Conservation (phyloP, 2,888 invertebrate species). For the Adineta ricciae region DNA sequence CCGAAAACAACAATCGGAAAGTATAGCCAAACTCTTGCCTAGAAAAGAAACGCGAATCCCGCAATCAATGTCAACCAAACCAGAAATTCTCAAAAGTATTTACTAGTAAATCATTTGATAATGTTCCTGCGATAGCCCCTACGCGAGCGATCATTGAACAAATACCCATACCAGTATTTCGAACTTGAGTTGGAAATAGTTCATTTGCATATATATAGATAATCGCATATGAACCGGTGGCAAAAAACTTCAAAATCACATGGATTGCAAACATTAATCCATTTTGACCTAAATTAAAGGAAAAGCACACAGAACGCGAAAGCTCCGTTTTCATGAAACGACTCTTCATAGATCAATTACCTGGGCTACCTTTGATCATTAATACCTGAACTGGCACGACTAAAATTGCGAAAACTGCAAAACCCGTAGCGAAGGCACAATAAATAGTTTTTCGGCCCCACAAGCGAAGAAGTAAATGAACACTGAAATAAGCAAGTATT, state of each 20-base stretch:
- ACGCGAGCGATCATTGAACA: slow-evolving; percentile 31
- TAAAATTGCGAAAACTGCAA: not conserved
- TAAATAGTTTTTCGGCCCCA: slow-evolving; percentile 63
- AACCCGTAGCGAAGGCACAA: slow-evolving; percentile 60
- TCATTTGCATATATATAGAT: slow-evolving; percentile 28
- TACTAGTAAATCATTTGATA: not conserved
- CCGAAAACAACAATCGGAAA: slow-evolving; percentile 96
- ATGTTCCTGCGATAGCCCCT: slow-evolving; percentile 7
- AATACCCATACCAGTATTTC: slow-evolving; percentile 23
- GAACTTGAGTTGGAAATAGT: slow-evolving; percentile 27
- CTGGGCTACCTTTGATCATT: not conserved
- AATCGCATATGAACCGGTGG: slow-evolving; percentile 23
- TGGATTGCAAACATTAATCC: not conserved
- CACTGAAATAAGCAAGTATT: slow-evolving; percentile 62
- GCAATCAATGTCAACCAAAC: not conserved
- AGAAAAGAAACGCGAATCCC: too few relatives aligned
- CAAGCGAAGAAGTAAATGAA: slow-evolving; percentile 57
- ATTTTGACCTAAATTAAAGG: not conserved
- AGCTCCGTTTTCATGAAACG: not conserved
- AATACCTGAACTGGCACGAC: not conserved
- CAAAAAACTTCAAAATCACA: slow-evolving; percentile 22
- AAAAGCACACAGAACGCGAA: not conserved
- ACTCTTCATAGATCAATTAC: not conserved
- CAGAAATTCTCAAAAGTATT: not conserved
- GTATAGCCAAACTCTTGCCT: slow-evolving; percentile 65